phyloP scores from a whole-genome alignment of 2,888 invertebrate species.

The Epirrhoe tristata region DNA sequence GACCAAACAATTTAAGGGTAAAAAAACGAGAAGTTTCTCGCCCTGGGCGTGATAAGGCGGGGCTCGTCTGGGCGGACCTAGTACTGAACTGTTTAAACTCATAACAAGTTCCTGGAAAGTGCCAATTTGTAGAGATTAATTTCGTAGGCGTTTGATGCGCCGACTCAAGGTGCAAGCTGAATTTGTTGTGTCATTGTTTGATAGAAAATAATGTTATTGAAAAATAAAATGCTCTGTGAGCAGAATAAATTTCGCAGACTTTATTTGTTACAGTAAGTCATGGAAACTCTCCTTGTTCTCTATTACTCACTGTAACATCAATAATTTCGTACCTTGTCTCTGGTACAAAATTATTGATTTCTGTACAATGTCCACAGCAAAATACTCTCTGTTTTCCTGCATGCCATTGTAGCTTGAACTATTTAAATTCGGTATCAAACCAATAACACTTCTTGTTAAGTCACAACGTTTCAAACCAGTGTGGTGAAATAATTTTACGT shows the following conservation, averaged over 20 bases:
- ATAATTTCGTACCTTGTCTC: too few species aligned
- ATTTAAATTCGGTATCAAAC: too few species aligned
- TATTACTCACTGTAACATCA: too few species aligned
- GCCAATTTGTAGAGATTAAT: slow-evolving; percentile 75
- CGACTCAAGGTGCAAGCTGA: slow-evolving; percentile 56
- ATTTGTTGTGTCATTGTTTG: slow-evolving; percentile 48
- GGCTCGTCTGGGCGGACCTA: slow-evolving; percentile 65
- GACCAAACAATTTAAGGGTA: slow-evolving; percentile 46
- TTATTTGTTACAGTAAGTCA: not conserved
- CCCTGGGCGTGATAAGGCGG: slow-evolving; percentile 76
- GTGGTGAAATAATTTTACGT: not conserved
- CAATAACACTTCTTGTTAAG: too few species aligned
- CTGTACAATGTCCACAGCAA: too few species aligned
- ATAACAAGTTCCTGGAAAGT: slow-evolving; percentile 60
- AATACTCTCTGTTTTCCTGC: too few species aligned
- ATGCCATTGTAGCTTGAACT: too few species aligned
- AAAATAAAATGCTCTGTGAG: not conserved
- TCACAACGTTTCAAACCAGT: not conserved
- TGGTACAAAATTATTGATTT: too few species aligned
- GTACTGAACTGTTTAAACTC: slow-evolving; percentile 56
- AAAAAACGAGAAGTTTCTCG: slow-evolving; percentile 42
- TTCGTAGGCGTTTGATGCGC: slow-evolving; percentile 52
- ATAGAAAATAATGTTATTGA: not conserved
- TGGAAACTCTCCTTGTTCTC: too few species aligned
- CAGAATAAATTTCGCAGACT: not conserved